These are phyloP conservation scores for Eristalis pertinax DNA, from an alignment of 2,888 invertebrate genomes.

Conservation along the genomic window DNA sequence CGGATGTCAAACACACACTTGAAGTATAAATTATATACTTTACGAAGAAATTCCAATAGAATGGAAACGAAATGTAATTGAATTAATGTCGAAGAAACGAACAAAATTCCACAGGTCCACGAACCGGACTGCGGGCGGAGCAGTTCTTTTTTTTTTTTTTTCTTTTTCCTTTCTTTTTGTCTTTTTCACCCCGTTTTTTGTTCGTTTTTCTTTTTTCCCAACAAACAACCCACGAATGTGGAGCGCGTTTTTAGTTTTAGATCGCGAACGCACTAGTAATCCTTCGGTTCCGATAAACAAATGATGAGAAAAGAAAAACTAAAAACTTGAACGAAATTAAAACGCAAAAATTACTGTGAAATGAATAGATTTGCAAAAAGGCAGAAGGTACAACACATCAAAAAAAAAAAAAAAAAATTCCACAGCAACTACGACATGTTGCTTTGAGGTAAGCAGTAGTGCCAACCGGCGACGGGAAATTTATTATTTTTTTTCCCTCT, in stretches of 20 bases:
- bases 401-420: slow-evolving; percentile 70
- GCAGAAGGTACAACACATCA: slow-evolving; percentile 71
- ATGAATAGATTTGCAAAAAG: slow-evolving; percentile 61
- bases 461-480: slow-evolving; percentile 47
- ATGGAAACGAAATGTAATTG: not conserved
- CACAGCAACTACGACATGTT: slow-evolving; percentile 72
- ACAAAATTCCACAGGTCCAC: slow-evolving; percentile 65
- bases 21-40: not conserved
- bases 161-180: slow-evolving; percentile 9
- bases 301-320: slow-evolving; percentile 4
- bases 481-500: slow-evolving; percentile 33
- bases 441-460: slow-evolving; percentile 64
- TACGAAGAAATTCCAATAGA: not conserved
- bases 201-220: no score
- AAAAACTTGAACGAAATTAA: slow-evolving; percentile 41
- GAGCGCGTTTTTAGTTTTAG: slow-evolving; percentile 9
- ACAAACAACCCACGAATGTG: slow-evolving; percentile 39
- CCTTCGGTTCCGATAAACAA: slow-evolving; percentile 2
- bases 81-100: slow-evolving; percentile 1
- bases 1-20: not conserved
- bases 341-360: slow-evolving; percentile 58
- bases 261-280: not conserved
- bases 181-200: slow-evolving; percentile 1
- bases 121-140: slow-evolving; percentile 69
- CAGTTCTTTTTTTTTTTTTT: slow-evolving; percentile 52